Conservation (phyloP, 2,888 invertebrate species). For the Galerucella calmariensis region DNA sequence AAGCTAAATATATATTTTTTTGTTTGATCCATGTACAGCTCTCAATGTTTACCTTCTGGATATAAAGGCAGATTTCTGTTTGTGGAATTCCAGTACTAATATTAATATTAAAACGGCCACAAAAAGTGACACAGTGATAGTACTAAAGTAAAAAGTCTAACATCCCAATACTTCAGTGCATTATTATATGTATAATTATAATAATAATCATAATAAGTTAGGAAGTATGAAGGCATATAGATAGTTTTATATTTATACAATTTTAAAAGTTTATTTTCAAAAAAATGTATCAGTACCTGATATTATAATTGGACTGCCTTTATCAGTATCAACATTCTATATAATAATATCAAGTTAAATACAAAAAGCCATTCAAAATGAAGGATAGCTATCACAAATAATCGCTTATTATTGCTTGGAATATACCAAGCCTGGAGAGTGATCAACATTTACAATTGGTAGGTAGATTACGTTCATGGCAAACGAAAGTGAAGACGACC, state of each 20-base stretch:
- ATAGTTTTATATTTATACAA: slow-evolving; percentile 64
- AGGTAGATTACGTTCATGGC: slow-evolving; percentile 44
- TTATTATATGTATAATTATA: slow-evolving; percentile 61
- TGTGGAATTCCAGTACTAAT: slow-evolving; percentile 58
- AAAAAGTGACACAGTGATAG: slow-evolving; percentile 63
- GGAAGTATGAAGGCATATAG: slow-evolving; percentile 67
- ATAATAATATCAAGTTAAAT: slow-evolving; percentile 55
- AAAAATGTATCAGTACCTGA: slow-evolving; percentile 54
- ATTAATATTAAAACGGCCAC: slow-evolving; percentile 65
- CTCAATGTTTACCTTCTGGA: slow-evolving; percentile 23
- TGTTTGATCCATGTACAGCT: slow-evolving; percentile 7
- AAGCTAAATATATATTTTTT: not conserved
- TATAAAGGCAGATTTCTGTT: slow-evolving; percentile 39
- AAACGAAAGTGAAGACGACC: slow-evolving; percentile 18
- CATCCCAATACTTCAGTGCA: slow-evolving; percentile 67
- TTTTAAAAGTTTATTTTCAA: slow-evolving; percentile 58
- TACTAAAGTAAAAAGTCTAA: slow-evolving; percentile 67
- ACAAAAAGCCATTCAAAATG: slow-evolving; percentile 61
- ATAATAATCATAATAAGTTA: slow-evolving; percentile 63
- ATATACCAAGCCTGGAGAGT: slow-evolving; percentile 58
- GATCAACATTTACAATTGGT: slow-evolving; percentile 59
- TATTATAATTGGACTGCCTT: slow-evolving; percentile 42
- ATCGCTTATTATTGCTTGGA: slow-evolving; percentile 55
- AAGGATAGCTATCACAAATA: slow-evolving; percentile 63
- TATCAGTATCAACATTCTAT: slow-evolving; percentile 40